These are phyloP conservation scores for Romanogobio albipinnatus DNA, from an alignment of 2,113 vertebrate genomes.

Conservation along the genomic window DNA sequence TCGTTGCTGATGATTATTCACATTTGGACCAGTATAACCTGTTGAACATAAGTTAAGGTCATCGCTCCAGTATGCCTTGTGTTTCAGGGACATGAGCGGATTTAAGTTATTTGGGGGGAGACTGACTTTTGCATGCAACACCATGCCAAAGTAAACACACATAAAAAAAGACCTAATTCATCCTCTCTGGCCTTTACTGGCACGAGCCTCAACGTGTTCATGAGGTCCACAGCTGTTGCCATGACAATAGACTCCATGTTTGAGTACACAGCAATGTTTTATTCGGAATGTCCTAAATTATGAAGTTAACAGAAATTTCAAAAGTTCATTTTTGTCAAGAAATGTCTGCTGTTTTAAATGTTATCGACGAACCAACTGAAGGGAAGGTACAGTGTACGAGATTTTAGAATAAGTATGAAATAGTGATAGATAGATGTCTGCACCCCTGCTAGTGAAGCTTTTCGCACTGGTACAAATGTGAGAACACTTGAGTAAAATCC, in stretches of 20 bases:
- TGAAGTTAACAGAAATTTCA: neutral
- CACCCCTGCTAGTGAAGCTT: neutral
- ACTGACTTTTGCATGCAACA: constrained; percentile 35
- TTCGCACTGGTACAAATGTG: constrained; percentile 31
- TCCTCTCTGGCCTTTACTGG: constrained; percentile 32
- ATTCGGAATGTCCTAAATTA: neutral
- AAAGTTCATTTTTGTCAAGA: neutral
- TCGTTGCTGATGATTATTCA: neutral
- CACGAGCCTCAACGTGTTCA: constrained; percentile 26
- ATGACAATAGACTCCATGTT: constrained; percentile 16
- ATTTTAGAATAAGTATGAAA: constrained; percentile 10
- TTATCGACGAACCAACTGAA: neutral
- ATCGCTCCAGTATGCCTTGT: constrained; percentile 2
- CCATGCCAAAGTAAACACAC: constrained; percentile 44
- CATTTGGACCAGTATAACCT: constrained; percentile 6
- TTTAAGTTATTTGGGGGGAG: neutral
- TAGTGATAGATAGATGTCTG: neutral
- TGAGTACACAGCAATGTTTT: neutral
- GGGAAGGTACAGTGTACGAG: neutral
- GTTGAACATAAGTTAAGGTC: constrained; percentile 25
- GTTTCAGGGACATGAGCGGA: constrained; percentile 40
- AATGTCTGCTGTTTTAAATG: neutral
- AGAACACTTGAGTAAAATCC: constrained; percentile 28
- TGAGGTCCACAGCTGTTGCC: constrained; percentile 6
- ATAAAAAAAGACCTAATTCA: constrained; percentile 26